phyloP scores from a whole-genome alignment of 2,797 vertebrate species.

The Arremon brunneinucha region DNA sequence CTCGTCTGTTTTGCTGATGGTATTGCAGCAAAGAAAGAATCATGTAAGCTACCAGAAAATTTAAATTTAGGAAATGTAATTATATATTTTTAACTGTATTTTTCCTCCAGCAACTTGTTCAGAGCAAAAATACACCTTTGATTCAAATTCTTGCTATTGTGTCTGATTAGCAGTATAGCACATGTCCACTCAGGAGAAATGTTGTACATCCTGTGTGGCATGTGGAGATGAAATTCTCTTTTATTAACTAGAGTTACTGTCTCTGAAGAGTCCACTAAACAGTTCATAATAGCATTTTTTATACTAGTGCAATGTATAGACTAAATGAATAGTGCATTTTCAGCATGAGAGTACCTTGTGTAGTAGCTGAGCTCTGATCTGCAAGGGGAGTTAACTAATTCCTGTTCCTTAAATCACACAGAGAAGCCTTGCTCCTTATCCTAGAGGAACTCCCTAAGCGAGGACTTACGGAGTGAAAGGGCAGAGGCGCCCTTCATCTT shows the following conservation, averaged over 20 bases:
- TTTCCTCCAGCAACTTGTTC: background rate
- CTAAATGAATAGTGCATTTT: background rate
- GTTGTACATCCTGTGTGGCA: background rate
- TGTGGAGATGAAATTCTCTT: background rate
- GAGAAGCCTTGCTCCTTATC: background rate
- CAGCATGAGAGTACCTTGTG: background rate
- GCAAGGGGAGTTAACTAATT: background rate
- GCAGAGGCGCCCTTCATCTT: background rate
- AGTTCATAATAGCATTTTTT: background rate
- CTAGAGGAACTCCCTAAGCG: accelerated
- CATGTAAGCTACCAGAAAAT: background rate
- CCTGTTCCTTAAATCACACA: background rate
- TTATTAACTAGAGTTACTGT: background rate
- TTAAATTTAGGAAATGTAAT: background rate
- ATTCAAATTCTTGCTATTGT: background rate
- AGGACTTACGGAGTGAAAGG: background rate
- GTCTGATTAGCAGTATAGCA: background rate
- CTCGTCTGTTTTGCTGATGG: background rate
- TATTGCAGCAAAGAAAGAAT: background rate
- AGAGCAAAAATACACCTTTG: background rate
- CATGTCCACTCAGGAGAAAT: background rate
- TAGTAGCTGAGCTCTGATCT: background rate
- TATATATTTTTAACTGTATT: background rate
- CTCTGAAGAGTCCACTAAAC: background rate
- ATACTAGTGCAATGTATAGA: background rate